Evolutionary conservation across 2,888 invertebrate species (phyloP).

Genomic region (Eristalis intricaria): DNA sequence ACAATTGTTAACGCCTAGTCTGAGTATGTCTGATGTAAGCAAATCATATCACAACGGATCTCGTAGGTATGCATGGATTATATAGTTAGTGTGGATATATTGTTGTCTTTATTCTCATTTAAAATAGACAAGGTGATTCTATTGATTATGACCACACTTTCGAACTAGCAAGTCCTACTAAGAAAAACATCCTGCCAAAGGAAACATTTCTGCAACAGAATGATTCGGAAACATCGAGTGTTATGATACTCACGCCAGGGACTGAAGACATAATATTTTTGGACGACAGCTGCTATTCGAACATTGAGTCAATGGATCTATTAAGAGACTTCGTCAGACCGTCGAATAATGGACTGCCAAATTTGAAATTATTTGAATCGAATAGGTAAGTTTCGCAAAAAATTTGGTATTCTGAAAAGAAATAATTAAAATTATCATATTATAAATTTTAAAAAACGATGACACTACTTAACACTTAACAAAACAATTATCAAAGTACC

Average conservation of each 20-base stretch:
- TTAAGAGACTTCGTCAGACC: conserved; percentile 73
- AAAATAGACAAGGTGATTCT: neutral
- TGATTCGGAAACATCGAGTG: conserved; percentile 73
- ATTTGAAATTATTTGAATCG: conserved; percentile 75
- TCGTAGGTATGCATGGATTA: neutral
- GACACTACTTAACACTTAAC: no score
- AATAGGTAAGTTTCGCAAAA: conserved; percentile 33
- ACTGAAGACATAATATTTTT: conserved; percentile 78
- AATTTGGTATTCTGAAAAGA: neutral
- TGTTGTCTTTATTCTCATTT: neutral
- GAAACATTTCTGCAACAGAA: neutral
- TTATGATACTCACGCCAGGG: conserved; percentile 77
- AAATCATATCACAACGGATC: neutral
- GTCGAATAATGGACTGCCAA: conserved; percentile 65
- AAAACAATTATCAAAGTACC: neutral
- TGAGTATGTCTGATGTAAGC: neutral
- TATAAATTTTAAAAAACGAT: no score
- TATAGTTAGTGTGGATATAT: neutral
- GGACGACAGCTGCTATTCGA: conserved; percentile 75
- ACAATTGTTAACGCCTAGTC: neutral
- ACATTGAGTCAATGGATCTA: conserved; percentile 76
- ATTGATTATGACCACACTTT: neutral
- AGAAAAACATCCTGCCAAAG: neutral
- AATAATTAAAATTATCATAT: no score
- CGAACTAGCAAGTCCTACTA: neutral